Conservation (phyloP, 37 sponge, comb jelly and placozoan species). For the Cliona cf. orientalis region DNA sequence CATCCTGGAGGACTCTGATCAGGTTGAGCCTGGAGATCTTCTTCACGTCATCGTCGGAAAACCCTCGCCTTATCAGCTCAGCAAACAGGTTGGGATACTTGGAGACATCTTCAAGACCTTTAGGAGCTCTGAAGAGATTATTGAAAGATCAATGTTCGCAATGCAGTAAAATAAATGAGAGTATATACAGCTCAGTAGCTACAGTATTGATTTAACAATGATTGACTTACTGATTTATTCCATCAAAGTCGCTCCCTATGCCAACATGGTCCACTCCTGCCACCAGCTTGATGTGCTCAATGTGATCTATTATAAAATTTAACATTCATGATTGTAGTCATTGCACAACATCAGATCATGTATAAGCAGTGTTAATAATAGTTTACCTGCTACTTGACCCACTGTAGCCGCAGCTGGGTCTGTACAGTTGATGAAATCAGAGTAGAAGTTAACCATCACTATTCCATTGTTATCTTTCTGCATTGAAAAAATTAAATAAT, state of each 20-base stretch:
- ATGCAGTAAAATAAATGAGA: no score
- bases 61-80: conserved; percentile 69
- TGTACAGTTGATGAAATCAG: conserved; percentile 63
- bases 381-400: conserved; percentile 72
- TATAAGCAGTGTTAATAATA: no score
- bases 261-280: conserved; percentile 82
- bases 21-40: conserved; percentile 66
- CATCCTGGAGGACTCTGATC: conserved; percentile 64
- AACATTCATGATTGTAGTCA: no score
- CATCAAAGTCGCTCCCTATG: conserved; percentile 84
- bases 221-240: conserved; percentile 49
- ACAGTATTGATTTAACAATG: not conserved
- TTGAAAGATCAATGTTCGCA: no score
- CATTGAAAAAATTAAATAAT: no score
- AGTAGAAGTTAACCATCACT: conserved; percentile 79
- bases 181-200: not conserved
- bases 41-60: conserved; percentile 60
- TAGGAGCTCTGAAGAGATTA: conserved; percentile 68
- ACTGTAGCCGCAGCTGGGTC: conserved; percentile 19
- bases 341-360: no score
- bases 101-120: conserved; percentile 82
- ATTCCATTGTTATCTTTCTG: conserved; percentile 68
- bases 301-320: conserved; percentile 82
- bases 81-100: conserved; percentile 82
- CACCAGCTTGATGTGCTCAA: conserved; percentile 69